Base-by-base conservation (phyloP, 2,113 vertebrate species). In the Sinocyclocheilus anophthalmus region DNA sequence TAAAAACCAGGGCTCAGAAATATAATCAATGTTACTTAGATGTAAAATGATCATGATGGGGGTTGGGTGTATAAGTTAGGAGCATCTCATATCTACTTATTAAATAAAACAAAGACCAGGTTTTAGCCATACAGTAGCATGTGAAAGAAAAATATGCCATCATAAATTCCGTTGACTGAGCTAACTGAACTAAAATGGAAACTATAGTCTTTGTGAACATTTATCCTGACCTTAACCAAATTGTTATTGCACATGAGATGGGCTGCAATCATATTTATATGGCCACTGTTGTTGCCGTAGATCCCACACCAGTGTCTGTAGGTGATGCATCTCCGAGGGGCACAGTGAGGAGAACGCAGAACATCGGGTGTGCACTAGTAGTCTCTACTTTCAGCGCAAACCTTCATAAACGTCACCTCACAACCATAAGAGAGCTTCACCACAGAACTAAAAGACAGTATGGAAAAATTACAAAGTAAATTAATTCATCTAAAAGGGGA, bases 331-430 rank as follows among this genome's bases (percentile, higher is more conserved):
- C 94, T 95, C 89, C 3, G 91, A 93, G 92, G 93, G 94, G 94
- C 92, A 72, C 87, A 88, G 92, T 96, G 92, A 95, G 86, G 93
- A 93, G 92, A 92, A 94, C 90, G 90, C 93, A 89, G 87, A 91
- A 90, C 95, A 95, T 99, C 98, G 92, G 95, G 97, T 90, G 95
- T 96, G 96, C 86, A 95, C 97, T 91, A 95, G 97, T 97, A 99
- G 3, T 9, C 87, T 94, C 96, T 97, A 97, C 97, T 96, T 99
- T 99, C 96, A 97, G 97, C 94, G 85, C 97, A 98, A 95, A 95
- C 98, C 96, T 98, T 99, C 98, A 99, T 97, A 92, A 94, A 94
- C 91, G 96, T 93, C 96, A 94, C 91, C 88, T 92, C 95, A 96
- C 91, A 93, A 95, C 95, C 96, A 90, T 89, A 65, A 89, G 90